Percentiles rank a stretch among this genome's conserved stretches.
Evolutionary conservation across 2,888 invertebrate genomes (phyloP).

Genomic region (Drosophila flavopinicola): DNA sequence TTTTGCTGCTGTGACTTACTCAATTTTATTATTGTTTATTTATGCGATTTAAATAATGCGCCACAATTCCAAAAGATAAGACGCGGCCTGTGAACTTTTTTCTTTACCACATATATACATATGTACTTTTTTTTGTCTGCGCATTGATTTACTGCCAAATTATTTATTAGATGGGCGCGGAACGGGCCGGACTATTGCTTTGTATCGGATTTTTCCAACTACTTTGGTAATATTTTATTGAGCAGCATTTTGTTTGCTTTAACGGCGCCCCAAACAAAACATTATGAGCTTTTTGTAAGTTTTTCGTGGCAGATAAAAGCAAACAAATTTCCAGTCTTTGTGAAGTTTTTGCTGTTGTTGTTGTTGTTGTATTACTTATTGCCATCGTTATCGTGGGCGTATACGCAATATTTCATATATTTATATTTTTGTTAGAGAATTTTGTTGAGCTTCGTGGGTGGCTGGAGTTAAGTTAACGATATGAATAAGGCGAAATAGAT

Average conservation of each 20-base stretch:
- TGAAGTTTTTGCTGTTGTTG: constrained; percentile 48
- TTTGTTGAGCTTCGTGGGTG: constrained; percentile 43
- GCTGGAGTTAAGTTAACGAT: constrained; percentile 20
- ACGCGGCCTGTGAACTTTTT: constrained; percentile 53
- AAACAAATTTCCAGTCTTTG: constrained; percentile 56
- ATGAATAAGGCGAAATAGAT: too few species aligned
- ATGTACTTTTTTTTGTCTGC: constrained; percentile 12
- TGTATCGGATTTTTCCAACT: constrained; percentile 28
- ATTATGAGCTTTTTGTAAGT: constrained; percentile 37
- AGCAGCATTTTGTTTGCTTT: constrained; percentile 33
- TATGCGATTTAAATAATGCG: constrained; percentile 80
- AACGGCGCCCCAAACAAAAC: constrained; percentile 46
- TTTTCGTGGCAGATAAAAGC: constrained; percentile 66
- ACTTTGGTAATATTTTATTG: constrained; percentile 48
- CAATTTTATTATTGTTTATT: constrained; percentile 80
- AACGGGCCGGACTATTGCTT: constrained; percentile 14
- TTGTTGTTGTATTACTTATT: constrained; percentile 47
- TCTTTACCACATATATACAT: constrained; percentile 2
- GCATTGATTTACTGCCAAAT: constrained; percentile 70
- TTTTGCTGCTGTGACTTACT: constrained; percentile 58
- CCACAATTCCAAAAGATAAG: constrained; percentile 73
- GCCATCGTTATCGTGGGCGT: constrained; percentile 61
- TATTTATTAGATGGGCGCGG: constrained; percentile 63
- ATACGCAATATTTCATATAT: constrained; percentile 72
- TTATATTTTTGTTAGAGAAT: constrained; percentile 25